Evolutionary conservation across 2,888 invertebrate species (phyloP).

Genomic region (Drosophila acutilabella): DNA sequence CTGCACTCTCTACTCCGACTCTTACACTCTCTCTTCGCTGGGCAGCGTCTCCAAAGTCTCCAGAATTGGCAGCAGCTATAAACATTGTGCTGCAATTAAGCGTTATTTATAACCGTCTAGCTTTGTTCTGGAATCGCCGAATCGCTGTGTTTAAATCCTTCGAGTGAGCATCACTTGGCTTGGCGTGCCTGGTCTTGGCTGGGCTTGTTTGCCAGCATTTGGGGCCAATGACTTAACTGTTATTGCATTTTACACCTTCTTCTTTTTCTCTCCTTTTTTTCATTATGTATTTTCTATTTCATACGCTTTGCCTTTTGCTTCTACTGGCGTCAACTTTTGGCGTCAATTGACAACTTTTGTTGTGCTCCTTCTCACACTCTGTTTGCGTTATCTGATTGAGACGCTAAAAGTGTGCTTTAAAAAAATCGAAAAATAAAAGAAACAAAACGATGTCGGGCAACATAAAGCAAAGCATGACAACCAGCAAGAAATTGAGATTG

Average conservation of each 20-base stretch:
- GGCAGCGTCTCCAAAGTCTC: constrained; percentile 44
- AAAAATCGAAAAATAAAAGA: constrained; percentile 14
- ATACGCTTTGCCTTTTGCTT: constrained; percentile 45
- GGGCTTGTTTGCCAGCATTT: constrained; percentile 52
- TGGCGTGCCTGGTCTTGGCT: constrained; percentile 34
- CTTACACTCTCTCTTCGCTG: constrained; percentile 10
- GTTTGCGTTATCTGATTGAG: constrained; percentile 73
- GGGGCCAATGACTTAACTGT: constrained; percentile 76
- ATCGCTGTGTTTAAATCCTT: constrained; percentile 37
- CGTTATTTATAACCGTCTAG: constrained; percentile 83
- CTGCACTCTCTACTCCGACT: not conserved
- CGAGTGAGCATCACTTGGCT: constrained; percentile 13
- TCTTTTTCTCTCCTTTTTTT: constrained; percentile 20
- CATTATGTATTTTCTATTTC: constrained; percentile 35
- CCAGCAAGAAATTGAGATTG: constrained; percentile 69
- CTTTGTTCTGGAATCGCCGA: constrained; percentile 34
- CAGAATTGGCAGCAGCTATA: constrained; percentile 71
- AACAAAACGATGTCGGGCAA: constrained; percentile 41
- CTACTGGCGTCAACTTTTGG: constrained; percentile 74
- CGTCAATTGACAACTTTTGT: constrained; percentile 80
- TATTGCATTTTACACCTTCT: constrained; percentile 79
- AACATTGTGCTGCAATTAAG: constrained; percentile 82
- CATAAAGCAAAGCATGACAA: constrained; percentile 59
- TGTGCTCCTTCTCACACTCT: constrained; percentile 45
- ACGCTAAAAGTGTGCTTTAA: constrained; percentile 64